Percentiles rank a stretch among this genome's conserved stretches.
phyloP scores from a whole-genome alignment of 2,113 vertebrate species.

The Macquaria australasica region DNA sequence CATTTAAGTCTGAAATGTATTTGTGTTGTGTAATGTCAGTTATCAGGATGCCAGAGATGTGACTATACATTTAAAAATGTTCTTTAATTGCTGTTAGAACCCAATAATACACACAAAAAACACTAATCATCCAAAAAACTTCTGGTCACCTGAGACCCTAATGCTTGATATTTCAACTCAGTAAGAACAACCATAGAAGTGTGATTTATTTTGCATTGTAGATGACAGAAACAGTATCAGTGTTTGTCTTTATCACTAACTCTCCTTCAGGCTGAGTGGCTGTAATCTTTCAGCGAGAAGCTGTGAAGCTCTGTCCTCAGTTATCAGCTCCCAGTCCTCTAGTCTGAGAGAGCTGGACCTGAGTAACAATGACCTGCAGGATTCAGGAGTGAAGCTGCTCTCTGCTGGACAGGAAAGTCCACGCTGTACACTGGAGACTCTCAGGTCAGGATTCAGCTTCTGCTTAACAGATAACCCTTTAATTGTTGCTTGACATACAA shows the following conservation, averaged over 20 bases:
- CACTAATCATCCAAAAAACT: no score
- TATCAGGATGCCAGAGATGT: no score
- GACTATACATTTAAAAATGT: no score
- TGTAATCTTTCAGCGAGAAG: no score
- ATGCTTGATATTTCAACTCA: neutral
- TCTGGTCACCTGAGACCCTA: no score
- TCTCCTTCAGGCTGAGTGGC: neutral
- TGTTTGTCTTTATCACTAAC: neutral
- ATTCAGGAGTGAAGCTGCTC: neutral
- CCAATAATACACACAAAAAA: neutral
- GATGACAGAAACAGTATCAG: neutral
- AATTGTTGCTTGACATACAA: neutral
- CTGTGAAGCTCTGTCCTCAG: neutral
- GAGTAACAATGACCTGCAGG: conserved; percentile 16
- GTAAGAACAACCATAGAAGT: neutral
- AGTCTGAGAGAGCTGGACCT: conserved; percentile 10
- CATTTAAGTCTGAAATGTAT: no score
- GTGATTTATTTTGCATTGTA: neutral
- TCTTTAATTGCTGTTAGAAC: no score
- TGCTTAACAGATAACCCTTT: neutral
- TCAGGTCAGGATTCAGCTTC: neutral
- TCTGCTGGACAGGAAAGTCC: neutral
- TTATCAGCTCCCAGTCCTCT: neutral
- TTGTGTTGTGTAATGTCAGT: no score
- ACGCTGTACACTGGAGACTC: conserved; percentile 1